Conservation (phyloP, 2,113 vertebrate genomes). For the Kryptolebias marmoratus region DNA sequence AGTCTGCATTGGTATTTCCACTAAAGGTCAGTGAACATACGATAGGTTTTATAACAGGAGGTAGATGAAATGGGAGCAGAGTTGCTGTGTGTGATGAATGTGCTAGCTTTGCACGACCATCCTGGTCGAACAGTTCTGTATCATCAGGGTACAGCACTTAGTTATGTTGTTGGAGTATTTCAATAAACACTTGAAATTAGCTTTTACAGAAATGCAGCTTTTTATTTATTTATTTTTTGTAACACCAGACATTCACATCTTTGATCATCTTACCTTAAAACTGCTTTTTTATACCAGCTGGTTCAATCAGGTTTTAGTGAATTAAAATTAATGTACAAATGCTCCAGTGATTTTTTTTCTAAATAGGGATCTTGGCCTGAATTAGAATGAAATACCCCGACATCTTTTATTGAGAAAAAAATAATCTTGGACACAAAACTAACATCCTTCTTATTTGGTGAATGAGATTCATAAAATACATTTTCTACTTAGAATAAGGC, state of each 20-base stretch:
- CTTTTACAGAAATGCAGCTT: not conserved
- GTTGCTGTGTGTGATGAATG: conserved; percentile 48
- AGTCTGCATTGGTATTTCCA: conserved; percentile 64
- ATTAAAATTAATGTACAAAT: no score
- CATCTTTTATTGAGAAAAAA: no score
- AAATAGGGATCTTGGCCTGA: no score
- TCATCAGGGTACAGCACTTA: not conserved
- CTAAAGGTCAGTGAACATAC: conserved; percentile 62
- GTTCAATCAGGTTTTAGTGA: no score
- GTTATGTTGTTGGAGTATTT: not conserved
- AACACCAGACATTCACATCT: not conserved
- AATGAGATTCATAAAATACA: no score
- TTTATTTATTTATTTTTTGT: not conserved
- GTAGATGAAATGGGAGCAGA: conserved; percentile 46
- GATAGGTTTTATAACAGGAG: conserved; percentile 57
- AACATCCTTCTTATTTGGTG: no score
- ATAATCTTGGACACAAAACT: no score
- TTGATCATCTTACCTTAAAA: not conserved
- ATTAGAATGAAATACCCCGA: no score
- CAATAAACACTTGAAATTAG: not conserved
- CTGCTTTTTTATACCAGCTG: no score
- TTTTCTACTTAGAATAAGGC: no score
- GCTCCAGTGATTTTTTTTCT: no score
- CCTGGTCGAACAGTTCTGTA: conserved; percentile 27
- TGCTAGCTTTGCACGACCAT: conserved; percentile 29